Percentiles rank a stretch among this genome's conserved stretches.
phyloP scores from a whole-genome alignment of 2,888 invertebrate genomes.

The Eudemis profundana region DNA sequence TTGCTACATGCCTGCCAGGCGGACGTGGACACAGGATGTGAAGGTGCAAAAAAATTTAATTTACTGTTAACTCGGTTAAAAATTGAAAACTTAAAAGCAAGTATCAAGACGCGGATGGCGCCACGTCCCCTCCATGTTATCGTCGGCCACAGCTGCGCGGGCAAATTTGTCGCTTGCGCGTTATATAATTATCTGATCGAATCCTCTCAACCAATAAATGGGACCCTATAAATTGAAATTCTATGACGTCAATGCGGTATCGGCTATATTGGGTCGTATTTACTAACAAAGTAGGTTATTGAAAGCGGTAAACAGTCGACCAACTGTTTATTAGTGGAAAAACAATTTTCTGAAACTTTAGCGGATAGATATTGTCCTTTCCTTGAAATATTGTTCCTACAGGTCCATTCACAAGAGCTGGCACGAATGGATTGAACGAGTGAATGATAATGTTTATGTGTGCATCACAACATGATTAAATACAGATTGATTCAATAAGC shows the following conservation, averaged over 20 bases:
- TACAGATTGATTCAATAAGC: too few relatives aligned
- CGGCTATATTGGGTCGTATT: constrained; percentile 9
- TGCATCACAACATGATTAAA: too few relatives aligned
- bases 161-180: constrained; percentile 72
- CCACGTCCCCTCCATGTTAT: constrained; percentile 60
- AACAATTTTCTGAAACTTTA: too few relatives aligned
- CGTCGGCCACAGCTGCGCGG: constrained; percentile 77
- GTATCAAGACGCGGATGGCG: constrained; percentile 55
- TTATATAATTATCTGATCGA: constrained; percentile 80
- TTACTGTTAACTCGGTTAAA: not conserved
- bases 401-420: too few relatives aligned
- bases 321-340: not conserved
- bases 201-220: constrained; percentile 73
- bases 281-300: constrained; percentile 18
- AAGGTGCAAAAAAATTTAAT: not conserved
- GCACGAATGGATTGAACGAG: too few relatives aligned
- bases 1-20: too few relatives aligned
- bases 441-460: too few relatives aligned
- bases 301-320: not conserved
- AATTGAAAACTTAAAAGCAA: constrained; percentile 43
- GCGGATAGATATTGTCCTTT: too few relatives aligned
- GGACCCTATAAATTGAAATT: constrained; percentile 71
- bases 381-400: too few relatives aligned
- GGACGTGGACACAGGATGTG: too few relatives aligned
- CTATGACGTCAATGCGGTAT: constrained; percentile 71